phyloP scores from a whole-genome alignment of 1,140 invertebrate species.

The Cyrtorhinus lividipennis region DNA sequence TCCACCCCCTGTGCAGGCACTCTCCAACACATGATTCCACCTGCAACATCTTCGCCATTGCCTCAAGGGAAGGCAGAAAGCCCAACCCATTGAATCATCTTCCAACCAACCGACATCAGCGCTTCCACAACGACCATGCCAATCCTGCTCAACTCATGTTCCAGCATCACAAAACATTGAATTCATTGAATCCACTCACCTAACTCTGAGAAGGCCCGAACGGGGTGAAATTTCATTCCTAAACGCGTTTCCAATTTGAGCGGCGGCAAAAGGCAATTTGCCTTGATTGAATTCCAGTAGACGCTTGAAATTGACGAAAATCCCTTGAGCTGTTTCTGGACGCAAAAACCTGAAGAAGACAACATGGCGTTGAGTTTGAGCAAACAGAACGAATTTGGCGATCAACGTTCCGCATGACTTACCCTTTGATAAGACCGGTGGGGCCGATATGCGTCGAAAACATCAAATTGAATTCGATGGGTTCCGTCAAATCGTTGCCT shows the following conservation, averaged over 20 bases:
- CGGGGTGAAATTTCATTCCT: slow-evolving; percentile 98
- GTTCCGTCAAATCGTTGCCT: slow-evolving; percentile 85
- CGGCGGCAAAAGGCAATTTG: slow-evolving; percentile 90
- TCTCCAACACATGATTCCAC: too few species aligned
- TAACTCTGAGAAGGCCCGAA: slow-evolving; percentile 86
- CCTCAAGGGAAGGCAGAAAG: too few species aligned
- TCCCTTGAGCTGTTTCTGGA: slow-evolving; percentile 98
- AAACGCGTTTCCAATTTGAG: slow-evolving; percentile 96
- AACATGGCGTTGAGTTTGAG: background rate
- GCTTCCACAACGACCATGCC: too few species aligned
- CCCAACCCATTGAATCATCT: too few species aligned
- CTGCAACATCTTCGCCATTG: too few species aligned
- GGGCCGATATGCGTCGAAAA: slow-evolving; percentile 95
- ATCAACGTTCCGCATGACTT: too few species aligned
- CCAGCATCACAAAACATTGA: too few species aligned
- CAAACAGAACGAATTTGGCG: too few species aligned
- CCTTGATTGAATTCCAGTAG: slow-evolving; percentile 96
- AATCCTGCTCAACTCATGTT: too few species aligned
- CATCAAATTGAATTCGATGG: slow-evolving; percentile 98
- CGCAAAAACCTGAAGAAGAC: slow-evolving; percentile 53
- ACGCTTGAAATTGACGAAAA: slow-evolving; percentile 98
- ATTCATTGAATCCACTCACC: too few species aligned
- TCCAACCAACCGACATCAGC: too few species aligned
- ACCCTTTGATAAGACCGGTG: slow-evolving; percentile 81
- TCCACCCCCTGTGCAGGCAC: too few species aligned